These are phyloP conservation scores for Dendropsophus ebraccatus DNA, from an alignment of 2,113 vertebrate genomes.

Conservation along the genomic window DNA sequence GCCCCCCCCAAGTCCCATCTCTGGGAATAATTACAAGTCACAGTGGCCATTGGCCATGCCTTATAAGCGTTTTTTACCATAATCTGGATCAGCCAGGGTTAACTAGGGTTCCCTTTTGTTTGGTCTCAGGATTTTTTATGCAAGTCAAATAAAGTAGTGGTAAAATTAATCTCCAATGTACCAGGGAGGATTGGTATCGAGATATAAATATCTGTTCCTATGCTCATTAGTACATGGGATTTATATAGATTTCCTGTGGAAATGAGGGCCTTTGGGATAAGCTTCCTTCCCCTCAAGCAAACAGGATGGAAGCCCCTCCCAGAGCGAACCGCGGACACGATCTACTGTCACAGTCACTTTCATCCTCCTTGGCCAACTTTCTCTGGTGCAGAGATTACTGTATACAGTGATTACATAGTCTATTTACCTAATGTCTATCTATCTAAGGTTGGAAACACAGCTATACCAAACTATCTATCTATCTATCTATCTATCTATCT, in stretches of 20 bases:
- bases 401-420: neutral
- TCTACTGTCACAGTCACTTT: constrained; percentile 3
- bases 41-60: neutral
- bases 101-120: neutral
- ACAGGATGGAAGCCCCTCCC: constrained; percentile 50
- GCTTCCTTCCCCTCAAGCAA: constrained; percentile 53
- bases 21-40: neutral
- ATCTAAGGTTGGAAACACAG: no score
- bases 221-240: neutral
- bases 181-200: neutral
- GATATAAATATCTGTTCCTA: constrained; percentile 18
- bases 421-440: neutral
- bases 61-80: neutral
- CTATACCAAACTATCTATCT: no score
- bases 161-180: neutral
- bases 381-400: neutral
- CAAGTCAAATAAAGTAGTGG: neutral
- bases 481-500: no score
- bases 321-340: neutral
- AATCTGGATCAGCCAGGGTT: neutral
- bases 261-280: constrained; percentile 22
- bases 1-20: no score
- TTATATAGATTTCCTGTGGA: constrained; percentile 48
- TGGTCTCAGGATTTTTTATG: neutral
- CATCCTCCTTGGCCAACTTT: neutral